Evolutionary conservation across 2,113 vertebrate species (phyloP), one percentile per base, ranked within the genome.

Genomic region (Oenanthe melanoleuca): DNA sequence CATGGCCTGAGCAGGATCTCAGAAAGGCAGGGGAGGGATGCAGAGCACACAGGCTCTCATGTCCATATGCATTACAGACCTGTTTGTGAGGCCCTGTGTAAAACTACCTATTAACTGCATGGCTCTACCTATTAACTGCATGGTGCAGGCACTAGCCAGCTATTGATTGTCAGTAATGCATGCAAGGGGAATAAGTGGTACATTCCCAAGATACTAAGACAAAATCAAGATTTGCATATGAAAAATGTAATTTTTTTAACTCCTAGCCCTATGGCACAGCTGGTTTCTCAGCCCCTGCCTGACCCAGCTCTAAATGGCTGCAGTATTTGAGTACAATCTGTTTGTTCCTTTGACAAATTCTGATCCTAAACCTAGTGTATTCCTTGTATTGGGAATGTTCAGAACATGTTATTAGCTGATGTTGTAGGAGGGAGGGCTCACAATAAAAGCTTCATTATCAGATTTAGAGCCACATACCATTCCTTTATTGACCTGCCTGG

Each of bases 361-460:
- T 65, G 82, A 55, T 91, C 42, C 56, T 61, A 89, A 91, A 80
- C 45, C 25, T 53, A 55, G 59, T 75, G 18, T 81, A 71, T 74
- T 86, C n/a, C 5, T 81, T 85, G 38, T 78, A 66, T 90, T 82
- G 83, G 59, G 83, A 89, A 66, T 23, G 56, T 92, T 86, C 83
- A 97, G 96, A 98, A 97, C 97, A 95, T 98, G 97, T 98, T 98
- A 98, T 97, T 98, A 98, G 98, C 91, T 96, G 93, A 56, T 97
- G 97, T 97, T 78, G 59, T 84, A 85, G 79, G 79, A 97, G 97
- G 95, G 97, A 98, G 94, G 97, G 97, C 96, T 98, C 96, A 93
- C 95, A 97, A 97, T 96, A 96, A 96, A 97, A 94, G 86, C 97
- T 98, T 98, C 98, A 98, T 98, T 98, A 98, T 98, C 97, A 98